Conservation (phyloP, 1,140 invertebrate genomes). For the Papilio xuthus region DNA sequence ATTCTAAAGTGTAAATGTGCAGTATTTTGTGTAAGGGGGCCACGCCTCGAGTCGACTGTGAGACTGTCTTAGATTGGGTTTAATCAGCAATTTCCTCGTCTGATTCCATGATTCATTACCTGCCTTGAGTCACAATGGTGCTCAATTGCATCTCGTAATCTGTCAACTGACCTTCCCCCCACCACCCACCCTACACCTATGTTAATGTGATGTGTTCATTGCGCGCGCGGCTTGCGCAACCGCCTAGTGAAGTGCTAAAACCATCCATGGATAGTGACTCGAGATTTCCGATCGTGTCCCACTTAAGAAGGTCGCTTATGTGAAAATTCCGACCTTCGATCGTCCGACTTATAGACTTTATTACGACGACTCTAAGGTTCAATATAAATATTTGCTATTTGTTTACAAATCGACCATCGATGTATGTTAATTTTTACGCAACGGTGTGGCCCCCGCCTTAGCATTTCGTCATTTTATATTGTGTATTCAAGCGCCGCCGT, state of each 20-base stretch:
- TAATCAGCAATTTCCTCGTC: slow-evolving; percentile 56
- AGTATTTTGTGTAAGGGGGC: slow-evolving; percentile 26
- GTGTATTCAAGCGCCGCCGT: slow-evolving; percentile 32
- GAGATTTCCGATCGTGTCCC: slow-evolving; percentile 35
- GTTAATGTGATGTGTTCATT: slow-evolving; percentile 28
- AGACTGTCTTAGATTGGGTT: slow-evolving; percentile 41
- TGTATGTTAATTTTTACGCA: slow-evolving; percentile 39
- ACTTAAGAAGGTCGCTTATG: slow-evolving; percentile 37
- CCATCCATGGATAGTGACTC: slow-evolving; percentile 29
- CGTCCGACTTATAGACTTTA: neutral
- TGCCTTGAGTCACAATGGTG: slow-evolving; percentile 53
- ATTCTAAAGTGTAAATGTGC: slow-evolving; percentile 16
- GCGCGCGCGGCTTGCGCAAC: slow-evolving; percentile 33
- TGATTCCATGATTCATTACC: slow-evolving; percentile 49
- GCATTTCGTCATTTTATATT: slow-evolving; percentile 31
- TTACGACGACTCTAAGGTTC: slow-evolving; percentile 13
- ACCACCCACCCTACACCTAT: neutral
- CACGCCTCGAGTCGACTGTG: slow-evolving; percentile 21
- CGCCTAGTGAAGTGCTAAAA: slow-evolving; percentile 28
- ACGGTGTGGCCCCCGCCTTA: neutral
- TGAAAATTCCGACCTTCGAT: slow-evolving; percentile 29
- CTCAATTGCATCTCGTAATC: slow-evolving; percentile 54
- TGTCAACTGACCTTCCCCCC: slow-evolving; percentile 44
- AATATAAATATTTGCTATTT: slow-evolving; percentile 20
- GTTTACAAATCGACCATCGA: slow-evolving; percentile 27